Evolutionary conservation across 1,140 invertebrate species (phyloP).

Genomic region (Zaprionus kolodkinae): DNA sequence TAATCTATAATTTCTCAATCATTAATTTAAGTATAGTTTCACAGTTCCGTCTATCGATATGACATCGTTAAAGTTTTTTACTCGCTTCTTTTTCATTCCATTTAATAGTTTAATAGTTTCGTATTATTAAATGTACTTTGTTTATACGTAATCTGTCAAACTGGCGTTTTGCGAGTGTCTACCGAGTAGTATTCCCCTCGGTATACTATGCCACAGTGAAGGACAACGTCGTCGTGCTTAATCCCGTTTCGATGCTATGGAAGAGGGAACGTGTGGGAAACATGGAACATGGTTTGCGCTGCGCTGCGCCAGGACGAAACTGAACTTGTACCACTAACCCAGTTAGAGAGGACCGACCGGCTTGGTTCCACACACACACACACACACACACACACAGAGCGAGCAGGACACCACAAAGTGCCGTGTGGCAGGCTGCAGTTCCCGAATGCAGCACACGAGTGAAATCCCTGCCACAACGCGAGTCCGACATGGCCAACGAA

Average conservation of each 20-base stretch:
- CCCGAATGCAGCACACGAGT: slow-evolving; percentile 25
- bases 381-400: no score
- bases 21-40: neutral
- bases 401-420: slow-evolving; percentile 20
- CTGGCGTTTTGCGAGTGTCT: slow-evolving; percentile 23
- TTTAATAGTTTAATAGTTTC: slow-evolving; percentile 6
- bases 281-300: slow-evolving; percentile 43
- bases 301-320: slow-evolving; percentile 55
- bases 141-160: slow-evolving; percentile 31
- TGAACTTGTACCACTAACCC: slow-evolving; percentile 84
- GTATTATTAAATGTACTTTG: slow-evolving; percentile 26
- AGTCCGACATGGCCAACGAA: neutral
- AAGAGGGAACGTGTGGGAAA: slow-evolving; percentile 39
- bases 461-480: neutral
- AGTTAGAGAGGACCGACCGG: slow-evolving; percentile 54
- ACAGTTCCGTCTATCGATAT: neutral
- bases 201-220: slow-evolving; percentile 25
- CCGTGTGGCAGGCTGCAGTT: slow-evolving; percentile 39
- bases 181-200: slow-evolving; percentile 14
- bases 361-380: slow-evolving; percentile 22
- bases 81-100: neutral
- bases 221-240: slow-evolving; percentile 31
- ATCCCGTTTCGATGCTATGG: slow-evolving; percentile 16
- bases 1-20: neutral
- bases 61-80: neutral